Conservation (phyloP, 2,797 vertebrate genomes). For the Diplodus sargus region DNA sequence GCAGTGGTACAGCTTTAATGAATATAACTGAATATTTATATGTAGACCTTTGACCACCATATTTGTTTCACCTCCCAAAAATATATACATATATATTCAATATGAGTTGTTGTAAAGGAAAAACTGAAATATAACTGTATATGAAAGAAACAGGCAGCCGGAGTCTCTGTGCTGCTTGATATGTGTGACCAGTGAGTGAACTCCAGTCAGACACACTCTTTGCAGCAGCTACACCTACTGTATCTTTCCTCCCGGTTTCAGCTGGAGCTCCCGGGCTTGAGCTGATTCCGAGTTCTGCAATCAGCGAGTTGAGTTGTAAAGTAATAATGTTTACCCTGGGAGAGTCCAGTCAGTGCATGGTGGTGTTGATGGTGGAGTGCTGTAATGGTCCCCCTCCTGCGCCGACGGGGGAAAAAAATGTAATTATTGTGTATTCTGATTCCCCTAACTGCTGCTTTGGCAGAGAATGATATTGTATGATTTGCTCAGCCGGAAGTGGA, state of each 20-base stretch:
- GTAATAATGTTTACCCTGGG: conserved; percentile 83
- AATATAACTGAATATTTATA: too few relatives aligned
- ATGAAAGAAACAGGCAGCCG: background rate
- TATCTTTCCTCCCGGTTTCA: conserved; percentile 47
- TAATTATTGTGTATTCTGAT: conserved; percentile 98
- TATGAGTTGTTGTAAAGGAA: background rate
- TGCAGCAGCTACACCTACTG: conserved; percentile 41
- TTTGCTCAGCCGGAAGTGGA: conserved; percentile 99
- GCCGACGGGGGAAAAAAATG: conserved; percentile 88
- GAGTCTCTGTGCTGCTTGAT: background rate
- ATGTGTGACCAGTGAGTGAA: conserved; percentile 5
- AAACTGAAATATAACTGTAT: background rate
- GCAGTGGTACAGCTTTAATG: background rate
- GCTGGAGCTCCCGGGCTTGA: conserved; percentile 52
- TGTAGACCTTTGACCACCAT: background rate
- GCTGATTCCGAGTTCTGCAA: conserved; percentile 77
- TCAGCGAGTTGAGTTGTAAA: conserved; percentile 79
- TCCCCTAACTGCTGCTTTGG: conserved; percentile 94
- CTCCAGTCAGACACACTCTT: conserved; percentile 29
- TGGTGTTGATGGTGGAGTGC: conserved; percentile 88
- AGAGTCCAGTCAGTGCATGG: conserved; percentile 85
- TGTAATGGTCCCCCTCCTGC: conserved; percentile 89
- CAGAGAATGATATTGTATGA: conserved; percentile 97
- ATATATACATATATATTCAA: conserved; percentile 1
- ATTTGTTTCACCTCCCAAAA: background rate